Evolutionary conservation across 2,113 vertebrate species (phyloP).

Genomic region (Raja brachyura): DNA sequence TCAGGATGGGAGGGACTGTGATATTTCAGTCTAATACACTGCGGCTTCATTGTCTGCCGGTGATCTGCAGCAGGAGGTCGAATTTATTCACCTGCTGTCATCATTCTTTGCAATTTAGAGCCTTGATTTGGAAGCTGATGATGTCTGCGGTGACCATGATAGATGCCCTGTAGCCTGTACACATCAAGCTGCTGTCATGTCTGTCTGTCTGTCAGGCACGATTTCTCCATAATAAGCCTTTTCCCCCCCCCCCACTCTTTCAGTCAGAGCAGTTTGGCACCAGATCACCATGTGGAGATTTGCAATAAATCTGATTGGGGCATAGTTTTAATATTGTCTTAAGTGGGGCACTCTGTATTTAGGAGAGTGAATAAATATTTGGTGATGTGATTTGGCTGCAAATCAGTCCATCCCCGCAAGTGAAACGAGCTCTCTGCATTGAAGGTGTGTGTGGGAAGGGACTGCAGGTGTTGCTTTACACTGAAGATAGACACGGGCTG

Average conservation of each 20-base stretch:
- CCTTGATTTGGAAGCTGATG: conserved; percentile 26
- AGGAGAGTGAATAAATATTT: not conserved
- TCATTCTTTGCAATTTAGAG: conserved; percentile 20
- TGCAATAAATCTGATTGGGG: not conserved
- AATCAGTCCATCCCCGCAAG: not conserved
- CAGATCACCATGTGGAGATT: not conserved
- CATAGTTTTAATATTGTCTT: not conserved
- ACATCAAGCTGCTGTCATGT: not conserved
- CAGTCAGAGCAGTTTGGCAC: not conserved
- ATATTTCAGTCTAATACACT: conserved; percentile 31
- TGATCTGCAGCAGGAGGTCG: not conserved
- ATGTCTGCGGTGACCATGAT: conserved; percentile 1
- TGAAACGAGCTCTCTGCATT: not conserved
- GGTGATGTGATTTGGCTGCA: not conserved
- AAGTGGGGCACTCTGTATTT: not conserved
- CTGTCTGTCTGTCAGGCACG: no score
- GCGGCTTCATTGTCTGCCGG: not conserved
- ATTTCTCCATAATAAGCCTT: conserved; percentile 4
- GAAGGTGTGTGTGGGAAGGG: no score
- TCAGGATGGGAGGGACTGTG: not conserved
- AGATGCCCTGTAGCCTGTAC: not conserved
- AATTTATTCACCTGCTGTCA: conserved; percentile 19
- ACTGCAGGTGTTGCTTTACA: no score
- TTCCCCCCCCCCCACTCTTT: no score
- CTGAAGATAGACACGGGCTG: no score